Evolutionary conservation across 2,888 invertebrate species (phyloP), one percentile per base, ranked within the genome.

Genomic region (Lysandra coridon): DNA sequence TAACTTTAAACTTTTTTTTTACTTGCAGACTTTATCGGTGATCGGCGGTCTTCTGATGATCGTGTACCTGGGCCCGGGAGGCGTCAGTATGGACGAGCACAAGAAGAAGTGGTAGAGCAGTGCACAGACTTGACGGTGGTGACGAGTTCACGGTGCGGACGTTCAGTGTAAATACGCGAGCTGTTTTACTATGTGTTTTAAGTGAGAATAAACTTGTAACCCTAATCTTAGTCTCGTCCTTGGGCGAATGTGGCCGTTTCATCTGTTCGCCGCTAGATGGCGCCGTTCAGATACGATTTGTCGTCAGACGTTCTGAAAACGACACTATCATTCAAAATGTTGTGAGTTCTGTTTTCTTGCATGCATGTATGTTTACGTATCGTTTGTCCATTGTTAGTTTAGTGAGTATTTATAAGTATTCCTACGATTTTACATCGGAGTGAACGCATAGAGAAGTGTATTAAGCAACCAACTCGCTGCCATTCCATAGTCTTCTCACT

Each of bases 61-160:
- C 84, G 99, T 99, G 14, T 98, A 98, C 82, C 96, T 99, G 82
- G 99, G 99, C 60, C 99, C 99, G 64, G 99, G 99, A 81, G 99
- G 99, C 80, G 99, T 99, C 69, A 99, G 99, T 82, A 99, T 99
- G 98, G 99, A 99, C 92, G 99, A 99, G 89, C 99, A 99, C 95
- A 99, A 99, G 95, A 99, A 99, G 95, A 97, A 98, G 91, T 99
- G 99, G 99, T 99, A 96, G 92, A 83, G 40, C 75, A 62, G 82
- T 80, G 80, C 75, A 81, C 73, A 80, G 82, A 82, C 81, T 81
- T 73, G 40, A 75, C 10, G 79, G 80, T 79, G 81, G 80, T 82
- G 79, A 79, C 75, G 80, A 44, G 44, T 10, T 44, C 44, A 44
- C 49, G 49, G 81, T 82, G 82, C 81, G 80, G 60, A 23, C 23